Base-by-base conservation (phyloP, 2,888 invertebrate species). In the Autographa pulchrina region DNA sequence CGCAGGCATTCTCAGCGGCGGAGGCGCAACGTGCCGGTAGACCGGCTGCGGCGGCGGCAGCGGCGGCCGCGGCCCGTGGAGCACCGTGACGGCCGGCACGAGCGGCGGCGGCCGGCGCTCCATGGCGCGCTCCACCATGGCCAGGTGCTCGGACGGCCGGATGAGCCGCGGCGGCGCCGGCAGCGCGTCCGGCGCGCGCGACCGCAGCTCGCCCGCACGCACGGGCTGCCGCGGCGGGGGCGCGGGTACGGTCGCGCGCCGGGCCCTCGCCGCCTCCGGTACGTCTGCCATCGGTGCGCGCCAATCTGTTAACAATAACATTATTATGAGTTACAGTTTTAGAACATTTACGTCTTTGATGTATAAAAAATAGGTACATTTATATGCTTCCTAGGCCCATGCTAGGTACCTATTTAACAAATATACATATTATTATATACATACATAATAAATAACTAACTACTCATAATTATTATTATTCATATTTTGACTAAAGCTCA, bases 231-330 rank as follows among this genome's bases (percentile, higher is more conserved):
- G 91, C 86, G 93, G 93, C 86, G 93, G 93, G 81, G 93, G 94
- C 85, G 93, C 92, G 77, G 92, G 38, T 3, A 25, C 25, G 25
- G 25, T 91, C 83, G 91, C 91, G 82, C 95, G 94, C 85, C 94
- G 89, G 79, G 88, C 91, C 91, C 93, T 88, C 85, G 91, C 92
- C 90, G 91, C 93, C 90, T 95, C 95, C 90, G 93, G 85, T 86
- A 95, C 95, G 87, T 95, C 95, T 72, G 92, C 89, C 95, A 95
- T 95, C 87, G 95, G 95, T 86, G 95, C 94, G 92, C 95, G 95
- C 95, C 95, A 95, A 95, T 95, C 95, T 95, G 91, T 74, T 48
- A 83, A 86, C 82, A 89, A 91, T 32, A 8, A 62, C 54, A 16
- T 58, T 0, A 9, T 35, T 5, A 8, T 68, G 43, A 65, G 6